Conservation (phyloP, 30 jellyfish, hydroid and myxozoan species). For the Turritopsis dohrnii region DNA sequence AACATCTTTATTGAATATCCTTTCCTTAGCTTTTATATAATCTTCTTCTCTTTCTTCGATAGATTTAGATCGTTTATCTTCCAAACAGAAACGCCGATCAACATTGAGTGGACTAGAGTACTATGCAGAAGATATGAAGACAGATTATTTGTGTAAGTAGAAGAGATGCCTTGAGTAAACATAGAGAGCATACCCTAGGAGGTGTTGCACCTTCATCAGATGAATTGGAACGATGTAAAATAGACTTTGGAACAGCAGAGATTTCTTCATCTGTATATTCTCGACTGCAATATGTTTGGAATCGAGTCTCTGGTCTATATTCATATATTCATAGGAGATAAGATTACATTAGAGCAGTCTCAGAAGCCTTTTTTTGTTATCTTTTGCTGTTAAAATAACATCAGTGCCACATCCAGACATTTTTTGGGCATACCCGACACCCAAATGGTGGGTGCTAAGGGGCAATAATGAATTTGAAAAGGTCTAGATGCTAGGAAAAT, state of each 20-base stretch:
- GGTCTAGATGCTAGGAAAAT: background rate
- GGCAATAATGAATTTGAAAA: too few species aligned
- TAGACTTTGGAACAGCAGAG: conserved; percentile 65
- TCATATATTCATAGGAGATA: too few species aligned
- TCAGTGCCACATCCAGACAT: too few species aligned
- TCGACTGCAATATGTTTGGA: conserved; percentile 87
- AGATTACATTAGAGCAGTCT: too few species aligned
- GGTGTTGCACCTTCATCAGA: conserved; percentile 79
- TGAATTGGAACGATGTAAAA: conserved; percentile 73
- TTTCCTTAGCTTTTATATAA: conserved; percentile 67
- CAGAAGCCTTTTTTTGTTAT: too few species aligned
- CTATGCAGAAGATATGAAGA: too few species aligned
- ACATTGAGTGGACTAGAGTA: background rate
- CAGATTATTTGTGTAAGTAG: too few species aligned
- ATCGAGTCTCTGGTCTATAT: conserved; percentile 77
- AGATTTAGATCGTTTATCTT: conserved; percentile 75
- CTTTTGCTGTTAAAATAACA: too few species aligned
- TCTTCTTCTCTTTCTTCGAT: conserved; percentile 84
- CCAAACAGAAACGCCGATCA: conserved; percentile 21
- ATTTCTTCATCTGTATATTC: conserved; percentile 93
- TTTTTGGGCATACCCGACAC: too few species aligned
- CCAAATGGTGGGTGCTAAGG: too few species aligned
- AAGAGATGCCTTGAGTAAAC: background rate
- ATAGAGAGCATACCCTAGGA: conserved; percentile 53
- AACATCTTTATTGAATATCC: conserved; percentile 73